Base-by-base conservation (phyloP, 2,797 vertebrate species). In the Dallia pectoralis region DNA sequence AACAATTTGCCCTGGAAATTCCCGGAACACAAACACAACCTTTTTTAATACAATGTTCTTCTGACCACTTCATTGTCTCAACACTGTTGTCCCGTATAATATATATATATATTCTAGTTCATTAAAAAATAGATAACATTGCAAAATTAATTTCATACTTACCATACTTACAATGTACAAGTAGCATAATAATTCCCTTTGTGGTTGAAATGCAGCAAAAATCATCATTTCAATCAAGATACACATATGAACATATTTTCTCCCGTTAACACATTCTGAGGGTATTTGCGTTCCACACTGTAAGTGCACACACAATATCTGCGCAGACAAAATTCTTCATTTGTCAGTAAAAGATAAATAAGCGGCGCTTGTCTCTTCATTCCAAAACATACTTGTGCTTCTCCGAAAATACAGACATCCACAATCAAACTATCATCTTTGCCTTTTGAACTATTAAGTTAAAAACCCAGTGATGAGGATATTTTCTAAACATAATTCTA, bases 221-320 rank as follows among this genome's bases (percentile, higher is more conserved):
- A 69, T 27, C 27, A 76, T 71, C 19, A 79, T 49, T 79, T 79
- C 81, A 90, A 89, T 83, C 76, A 86, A 88, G 74, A 68, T 78
- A 86, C 85, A 88, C 69, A 87, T 77, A 86, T 75, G 80, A 70
- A 87, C 84, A 79, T 82, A 27, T 27, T 78, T 90, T 72, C 91
- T 91, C 89, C 82, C 86, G 82, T 81, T 89, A 92, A 90, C 93
- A 95, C 95, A 96, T 94, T 96, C 93, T 92, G 83, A 93, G 92
- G 87, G 89, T 82, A 64, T 87, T 93, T 79, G 89, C 79, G 78
- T 87, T 88, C 88, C 87, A 90, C 78, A 88, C 79, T 81, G n/a
- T n/a, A 89, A 90, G 87, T 84, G 85, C 87, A 88, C 87, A 84
- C 82, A 77, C 83, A 81, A 87, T 77, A 78, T 65, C 76, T 79